Evolutionary conservation across 1,140 invertebrate genomes (phyloP).

Genomic region (Helicoverpa zea): DNA sequence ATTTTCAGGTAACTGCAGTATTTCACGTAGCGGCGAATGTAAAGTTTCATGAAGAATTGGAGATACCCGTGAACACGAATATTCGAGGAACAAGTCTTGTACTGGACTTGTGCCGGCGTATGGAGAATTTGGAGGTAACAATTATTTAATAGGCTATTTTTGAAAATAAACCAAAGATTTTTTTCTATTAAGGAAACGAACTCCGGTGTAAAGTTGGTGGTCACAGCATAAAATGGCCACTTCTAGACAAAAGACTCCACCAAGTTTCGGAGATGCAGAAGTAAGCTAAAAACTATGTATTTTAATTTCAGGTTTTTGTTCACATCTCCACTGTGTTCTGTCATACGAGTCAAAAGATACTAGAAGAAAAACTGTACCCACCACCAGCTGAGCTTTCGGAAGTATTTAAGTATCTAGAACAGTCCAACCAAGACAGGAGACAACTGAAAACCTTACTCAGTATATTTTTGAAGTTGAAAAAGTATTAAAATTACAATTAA

Average conservation of each 20-base stretch:
- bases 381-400: conserved; percentile 32
- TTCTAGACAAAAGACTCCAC: not conserved
- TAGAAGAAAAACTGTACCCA: conserved; percentile 58
- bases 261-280: too few species aligned
- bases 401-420: conserved; percentile 16
- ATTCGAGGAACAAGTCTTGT: conserved; percentile 49
- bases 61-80: conserved; percentile 51
- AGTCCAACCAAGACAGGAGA: not conserved
- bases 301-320: conserved; percentile 51
- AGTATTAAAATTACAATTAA: too few species aligned
- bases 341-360: conserved; percentile 45
- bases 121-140: conserved; percentile 52
- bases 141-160: not conserved
- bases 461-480: conserved; percentile 21
- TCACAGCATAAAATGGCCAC: not conserved
- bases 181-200: too few species aligned
- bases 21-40: conserved; percentile 56
- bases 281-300: not conserved
- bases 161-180: too few species aligned
- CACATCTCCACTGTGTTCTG: conserved; percentile 59
- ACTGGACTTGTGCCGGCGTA: conserved; percentile 40
- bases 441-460: conserved; percentile 27
- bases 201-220: too few species aligned
- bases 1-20: conserved; percentile 56
- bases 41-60: conserved; percentile 49